These are phyloP conservation scores for Enteromius viviparus DNA, from an alignment of 2,797 vertebrate genomes.

Conservation along the genomic window DNA sequence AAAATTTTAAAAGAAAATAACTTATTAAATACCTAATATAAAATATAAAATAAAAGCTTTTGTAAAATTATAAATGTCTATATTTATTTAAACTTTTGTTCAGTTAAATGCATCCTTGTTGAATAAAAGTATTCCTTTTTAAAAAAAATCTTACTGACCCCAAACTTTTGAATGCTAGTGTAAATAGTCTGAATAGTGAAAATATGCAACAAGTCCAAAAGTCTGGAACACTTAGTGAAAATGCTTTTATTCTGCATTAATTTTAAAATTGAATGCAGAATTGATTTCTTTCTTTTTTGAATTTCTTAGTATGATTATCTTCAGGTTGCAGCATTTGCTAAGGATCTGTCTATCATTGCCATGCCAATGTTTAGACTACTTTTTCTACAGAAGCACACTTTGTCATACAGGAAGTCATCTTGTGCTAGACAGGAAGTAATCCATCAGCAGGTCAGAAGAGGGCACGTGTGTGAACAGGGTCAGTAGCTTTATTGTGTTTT, in stretches of 20 bases:
- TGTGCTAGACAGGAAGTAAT: constrained; percentile 85
- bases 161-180: not conserved
- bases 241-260: not conserved
- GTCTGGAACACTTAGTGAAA: not conserved
- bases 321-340: constrained; percentile 84
- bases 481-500: constrained; percentile 42
- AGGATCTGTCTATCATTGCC: constrained; percentile 88
- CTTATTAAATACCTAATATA: not conserved
- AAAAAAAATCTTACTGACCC: not conserved
- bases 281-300: not conserved
- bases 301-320: too few relatives aligned
- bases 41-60: not conserved
- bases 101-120: not conserved
- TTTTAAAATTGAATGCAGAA: not conserved
- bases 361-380: constrained; percentile 64
- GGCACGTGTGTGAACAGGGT: constrained; percentile 26
- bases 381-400: constrained; percentile 22
- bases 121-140: not conserved
- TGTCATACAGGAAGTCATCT: constrained; percentile 57
- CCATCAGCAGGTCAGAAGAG: constrained; percentile 64
- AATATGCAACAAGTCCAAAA: not conserved
- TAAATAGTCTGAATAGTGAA: not conserved
- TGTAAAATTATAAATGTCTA: not conserved
- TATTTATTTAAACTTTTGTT: not conserved
- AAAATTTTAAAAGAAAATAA: not conserved